Evolutionary conservation across 1,140 invertebrate species (phyloP).

Genomic region (Lepidurus apus): DNA sequence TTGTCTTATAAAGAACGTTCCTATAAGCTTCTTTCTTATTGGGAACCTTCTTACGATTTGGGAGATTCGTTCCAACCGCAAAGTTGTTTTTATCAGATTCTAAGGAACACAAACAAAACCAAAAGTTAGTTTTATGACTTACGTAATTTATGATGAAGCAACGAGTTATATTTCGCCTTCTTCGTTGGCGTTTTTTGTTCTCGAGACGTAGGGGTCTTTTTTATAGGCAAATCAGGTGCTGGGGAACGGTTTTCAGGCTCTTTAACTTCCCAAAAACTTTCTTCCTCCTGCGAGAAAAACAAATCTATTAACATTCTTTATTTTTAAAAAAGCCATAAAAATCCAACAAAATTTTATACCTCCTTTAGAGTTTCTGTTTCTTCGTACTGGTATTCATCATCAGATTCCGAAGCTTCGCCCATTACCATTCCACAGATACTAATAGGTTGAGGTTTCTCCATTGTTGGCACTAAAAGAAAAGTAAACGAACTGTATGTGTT

Average conservation of each 20-base stretch:
- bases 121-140: not conserved
- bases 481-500: not conserved
- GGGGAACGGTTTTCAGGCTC: not conserved
- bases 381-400: not conserved
- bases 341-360: not conserved
- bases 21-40: not conserved
- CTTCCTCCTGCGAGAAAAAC: not conserved
- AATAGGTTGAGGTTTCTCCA: not conserved
- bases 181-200: not conserved
- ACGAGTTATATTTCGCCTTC: not conserved
- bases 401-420: not conserved
- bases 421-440: not conserved
- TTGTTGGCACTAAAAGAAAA: not conserved
- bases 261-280: not conserved
- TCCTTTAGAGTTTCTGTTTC: not conserved
- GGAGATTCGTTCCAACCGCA: too few species aligned
- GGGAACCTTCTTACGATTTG: too few species aligned
- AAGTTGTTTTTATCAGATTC: too few species aligned
- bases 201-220: not conserved
- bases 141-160: not conserved
- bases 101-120: too few species aligned
- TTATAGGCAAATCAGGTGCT: not conserved
- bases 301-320: not conserved
- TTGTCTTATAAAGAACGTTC: not conserved
- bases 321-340: not conserved